These are phyloP conservation scores for Drosophila mettleri DNA, from an alignment of 2,888 invertebrate species.

Conservation along the genomic window DNA sequence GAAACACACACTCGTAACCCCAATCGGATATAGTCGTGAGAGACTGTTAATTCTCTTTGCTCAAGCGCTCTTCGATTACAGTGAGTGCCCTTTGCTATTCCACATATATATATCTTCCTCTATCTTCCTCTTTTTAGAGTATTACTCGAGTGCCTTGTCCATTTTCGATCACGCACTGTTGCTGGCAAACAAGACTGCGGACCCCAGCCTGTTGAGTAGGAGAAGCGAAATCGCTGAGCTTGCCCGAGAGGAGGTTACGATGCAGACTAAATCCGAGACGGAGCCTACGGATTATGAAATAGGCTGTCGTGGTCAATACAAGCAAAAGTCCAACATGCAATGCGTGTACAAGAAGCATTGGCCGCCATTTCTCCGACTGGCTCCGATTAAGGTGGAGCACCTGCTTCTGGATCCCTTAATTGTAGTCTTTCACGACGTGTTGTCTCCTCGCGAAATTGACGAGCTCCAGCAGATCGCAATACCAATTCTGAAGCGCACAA, in stretches of 20 bases:
- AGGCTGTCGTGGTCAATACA: constrained; percentile 74
- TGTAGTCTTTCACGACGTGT: constrained; percentile 74
- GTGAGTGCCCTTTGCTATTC: constrained; percentile 45
- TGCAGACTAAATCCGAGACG: neutral
- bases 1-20: constrained; percentile 2
- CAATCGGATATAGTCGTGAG: neutral
- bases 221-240: neutral
- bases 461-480: constrained; percentile 59
- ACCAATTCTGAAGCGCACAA: constrained; percentile 64
- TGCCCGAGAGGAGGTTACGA: neutral
- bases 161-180: constrained; percentile 18
- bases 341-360: constrained; percentile 61
- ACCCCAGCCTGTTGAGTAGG: constrained; percentile 31
- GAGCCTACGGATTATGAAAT: constrained; percentile 20
- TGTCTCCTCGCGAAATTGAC: constrained; percentile 69
- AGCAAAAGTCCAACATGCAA: constrained; percentile 39
- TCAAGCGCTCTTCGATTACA: constrained; percentile 45
- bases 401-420: constrained; percentile 66
- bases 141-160: constrained; percentile 26
- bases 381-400: constrained; percentile 79
- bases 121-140: constrained; percentile 2
- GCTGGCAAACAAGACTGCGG: neutral
- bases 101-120: neutral
- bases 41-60: constrained; percentile 58
- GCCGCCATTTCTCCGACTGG: constrained; percentile 67